Evolutionary conservation across 2,888 invertebrate species (phyloP).

Genomic region (Vandiemenella viatica): DNA sequence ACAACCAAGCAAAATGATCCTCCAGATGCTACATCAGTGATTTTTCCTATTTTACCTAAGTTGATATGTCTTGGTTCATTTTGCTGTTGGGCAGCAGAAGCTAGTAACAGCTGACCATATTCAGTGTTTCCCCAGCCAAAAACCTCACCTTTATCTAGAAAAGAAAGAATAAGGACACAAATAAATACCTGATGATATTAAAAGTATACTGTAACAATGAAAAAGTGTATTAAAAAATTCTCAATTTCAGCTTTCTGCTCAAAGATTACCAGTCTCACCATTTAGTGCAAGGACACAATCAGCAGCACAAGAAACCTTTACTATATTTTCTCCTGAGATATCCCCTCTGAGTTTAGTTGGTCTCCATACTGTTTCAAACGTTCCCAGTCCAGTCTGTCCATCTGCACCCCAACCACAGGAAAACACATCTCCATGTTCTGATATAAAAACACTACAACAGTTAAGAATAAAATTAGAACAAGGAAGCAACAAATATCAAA

Average conservation of each 20-base stretch:
- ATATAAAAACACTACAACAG: slow-evolving; percentile 53
- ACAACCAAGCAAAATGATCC: slow-evolving; percentile 74
- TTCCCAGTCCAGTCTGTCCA: slow-evolving; percentile 79
- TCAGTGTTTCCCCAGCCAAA: slow-evolving; percentile 98
- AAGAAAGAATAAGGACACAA: too few relatives aligned
- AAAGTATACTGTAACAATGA: too few relatives aligned
- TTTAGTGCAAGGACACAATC: slow-evolving; percentile 83
- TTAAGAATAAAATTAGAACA: background rate
- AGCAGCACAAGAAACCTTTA: slow-evolving; percentile 60
- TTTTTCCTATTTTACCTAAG: slow-evolving; percentile 52
- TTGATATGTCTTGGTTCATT: slow-evolving; percentile 50
- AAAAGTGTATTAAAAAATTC: too few relatives aligned
- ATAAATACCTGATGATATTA: too few relatives aligned
- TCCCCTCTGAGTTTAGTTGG: slow-evolving; percentile 61
- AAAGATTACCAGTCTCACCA: too few relatives aligned
- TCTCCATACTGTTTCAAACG: slow-evolving; percentile 39
- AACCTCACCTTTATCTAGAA: slow-evolving; percentile 66
- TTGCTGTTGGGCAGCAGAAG: slow-evolving; percentile 47
- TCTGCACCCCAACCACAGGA: slow-evolving; percentile 90
- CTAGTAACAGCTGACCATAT: slow-evolving; percentile 63
- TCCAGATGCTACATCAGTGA: slow-evolving; percentile 67
- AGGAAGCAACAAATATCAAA: slow-evolving; percentile 16
- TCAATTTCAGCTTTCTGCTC: too few relatives aligned
- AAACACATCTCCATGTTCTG: slow-evolving; percentile 63
- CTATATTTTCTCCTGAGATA: slow-evolving; percentile 62